These are phyloP conservation scores for Ditylenchus dipsaci DNA, from an alignment of 1,140 invertebrate genomes.

Conservation along the genomic window DNA sequence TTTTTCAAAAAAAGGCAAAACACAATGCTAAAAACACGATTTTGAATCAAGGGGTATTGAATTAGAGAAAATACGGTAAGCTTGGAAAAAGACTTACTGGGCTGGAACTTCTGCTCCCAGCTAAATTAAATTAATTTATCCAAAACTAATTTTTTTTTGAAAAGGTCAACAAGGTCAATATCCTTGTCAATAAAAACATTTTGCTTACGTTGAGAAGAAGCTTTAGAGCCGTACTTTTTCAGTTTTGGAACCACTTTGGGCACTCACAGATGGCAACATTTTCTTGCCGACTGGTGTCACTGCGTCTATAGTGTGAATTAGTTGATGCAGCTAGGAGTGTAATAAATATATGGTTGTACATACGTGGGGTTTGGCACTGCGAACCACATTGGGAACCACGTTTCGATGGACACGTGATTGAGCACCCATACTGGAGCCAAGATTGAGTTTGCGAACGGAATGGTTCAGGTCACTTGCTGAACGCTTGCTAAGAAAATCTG, in stretches of 20 bases:
- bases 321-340: neutral
- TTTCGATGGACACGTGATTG: conserved; percentile 18
- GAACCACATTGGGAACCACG: conserved; percentile 16
- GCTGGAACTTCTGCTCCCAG: no score
- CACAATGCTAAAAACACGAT: no score
- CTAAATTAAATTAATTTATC: no score
- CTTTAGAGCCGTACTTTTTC: conserved; percentile 19
- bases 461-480: conserved; percentile 85
- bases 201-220: conserved; percentile 24
- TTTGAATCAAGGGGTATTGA: no score
- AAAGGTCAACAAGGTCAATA: no score
- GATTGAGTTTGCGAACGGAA: conserved; percentile 13
- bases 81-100: no score
- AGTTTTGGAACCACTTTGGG: conserved; percentile 16
- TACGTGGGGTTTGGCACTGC: conserved; percentile 22
- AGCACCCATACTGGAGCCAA: conserved; percentile 2
- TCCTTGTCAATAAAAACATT: no score
- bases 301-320: neutral
- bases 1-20: no score
- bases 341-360: neutral
- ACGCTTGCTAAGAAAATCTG: conserved; percentile 59
- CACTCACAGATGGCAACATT: conserved; percentile 58
- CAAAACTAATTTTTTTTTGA: no score
- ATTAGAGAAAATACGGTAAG: no score
- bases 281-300: conserved; percentile 10